These are phyloP conservation scores for Idaea straminata DNA, from an alignment of 2,888 invertebrate genomes.

Conservation along the genomic window DNA sequence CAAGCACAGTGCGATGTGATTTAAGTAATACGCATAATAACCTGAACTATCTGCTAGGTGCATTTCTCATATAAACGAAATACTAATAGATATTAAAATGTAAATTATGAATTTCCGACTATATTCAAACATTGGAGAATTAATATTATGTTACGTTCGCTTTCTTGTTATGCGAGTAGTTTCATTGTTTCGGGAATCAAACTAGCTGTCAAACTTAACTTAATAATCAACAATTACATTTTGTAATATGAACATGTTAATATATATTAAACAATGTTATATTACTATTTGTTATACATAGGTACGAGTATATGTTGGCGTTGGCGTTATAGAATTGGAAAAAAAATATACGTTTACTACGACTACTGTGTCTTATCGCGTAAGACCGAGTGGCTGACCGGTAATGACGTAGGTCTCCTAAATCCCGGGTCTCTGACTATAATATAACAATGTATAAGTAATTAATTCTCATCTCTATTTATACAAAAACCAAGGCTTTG, in stretches of 20 bases:
- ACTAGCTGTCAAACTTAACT: neutral
- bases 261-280: too few species aligned
- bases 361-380: neutral
- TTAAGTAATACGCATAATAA: too few species aligned
- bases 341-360: too few species aligned
- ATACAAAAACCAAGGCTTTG: conserved; percentile 24
- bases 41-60: too few species aligned
- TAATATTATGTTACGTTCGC: neutral
- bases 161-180: neutral
- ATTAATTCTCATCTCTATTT: conserved; percentile 28
- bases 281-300: too few species aligned
- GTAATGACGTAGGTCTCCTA: conserved; percentile 15
- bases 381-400: neutral
- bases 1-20: too few species aligned
- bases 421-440: neutral
- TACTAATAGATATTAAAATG: neutral
- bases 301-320: too few species aligned
- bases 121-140: neutral
- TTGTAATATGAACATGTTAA: too few species aligned
- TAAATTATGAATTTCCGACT: neutral
- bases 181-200: neutral
- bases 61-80: too few species aligned
- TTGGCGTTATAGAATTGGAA: too few species aligned
- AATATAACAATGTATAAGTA: conserved; percentile 23
- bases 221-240: neutral